Conservation (phyloP, 2,888 invertebrate genomes). For the Drosophila yooni region DNA sequence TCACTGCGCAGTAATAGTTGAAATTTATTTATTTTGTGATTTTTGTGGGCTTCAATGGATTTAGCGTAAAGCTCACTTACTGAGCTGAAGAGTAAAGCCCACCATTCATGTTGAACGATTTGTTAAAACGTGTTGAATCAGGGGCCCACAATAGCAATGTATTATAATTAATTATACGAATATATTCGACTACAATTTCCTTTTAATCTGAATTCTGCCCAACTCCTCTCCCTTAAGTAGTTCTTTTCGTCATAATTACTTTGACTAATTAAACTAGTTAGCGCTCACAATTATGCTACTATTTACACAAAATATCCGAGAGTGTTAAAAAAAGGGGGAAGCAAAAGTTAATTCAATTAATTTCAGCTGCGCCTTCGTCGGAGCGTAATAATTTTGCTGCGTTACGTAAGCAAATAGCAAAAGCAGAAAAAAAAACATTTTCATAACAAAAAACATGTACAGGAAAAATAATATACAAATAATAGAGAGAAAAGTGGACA, state of each 20-base stretch:
- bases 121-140: neutral
- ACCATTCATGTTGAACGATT: neutral
- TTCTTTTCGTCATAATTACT: neutral
- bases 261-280: neutral
- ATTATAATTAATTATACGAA: neutral
- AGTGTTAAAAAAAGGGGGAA: neutral
- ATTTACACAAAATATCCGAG: conserved; percentile 1
- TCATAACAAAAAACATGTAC: conserved; percentile 27
- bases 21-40: conserved; percentile 6
- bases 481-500: conserved; percentile 38
- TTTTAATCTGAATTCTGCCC: neutral
- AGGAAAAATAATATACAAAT: conserved; percentile 19
- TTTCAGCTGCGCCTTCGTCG: conserved; percentile 26
- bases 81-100: neutral
- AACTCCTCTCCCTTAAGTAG: neutral
- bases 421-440: conserved; percentile 9
- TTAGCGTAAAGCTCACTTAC: conserved; percentile 2
- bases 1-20: conserved; percentile 27
- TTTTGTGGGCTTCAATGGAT: conserved; percentile 1
- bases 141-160: neutral
- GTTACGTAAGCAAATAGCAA: conserved; percentile 69
- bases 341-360: conserved; percentile 66
- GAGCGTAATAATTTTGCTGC: conserved; percentile 42
- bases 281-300: conserved; percentile 5
- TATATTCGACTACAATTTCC: neutral